These are phyloP conservation scores for Neodiprion lecontei DNA, from an alignment of 1,140 invertebrate genomes.

Conservation along the genomic window DNA sequence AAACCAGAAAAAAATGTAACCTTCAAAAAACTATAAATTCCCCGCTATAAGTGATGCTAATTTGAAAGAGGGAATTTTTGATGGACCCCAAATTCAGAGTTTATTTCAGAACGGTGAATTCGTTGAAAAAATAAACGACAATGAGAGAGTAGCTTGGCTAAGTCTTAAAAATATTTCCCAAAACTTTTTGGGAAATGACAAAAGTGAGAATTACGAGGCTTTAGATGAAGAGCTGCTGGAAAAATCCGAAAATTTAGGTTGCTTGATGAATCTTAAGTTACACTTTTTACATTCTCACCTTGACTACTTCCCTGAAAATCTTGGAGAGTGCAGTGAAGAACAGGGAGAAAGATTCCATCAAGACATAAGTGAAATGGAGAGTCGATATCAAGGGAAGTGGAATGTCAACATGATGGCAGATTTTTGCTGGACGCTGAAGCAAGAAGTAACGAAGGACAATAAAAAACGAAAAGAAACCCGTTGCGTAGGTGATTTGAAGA, in stretches of 20 bases:
- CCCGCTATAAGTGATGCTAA: too few species aligned
- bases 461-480: too few species aligned
- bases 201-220: constrained; percentile 19
- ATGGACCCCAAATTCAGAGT: constrained; percentile 39
- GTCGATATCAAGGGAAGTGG: too few species aligned
- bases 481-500: too few species aligned
- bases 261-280: not conserved
- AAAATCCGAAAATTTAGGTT: not conserved
- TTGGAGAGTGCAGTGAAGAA: constrained; percentile 15
- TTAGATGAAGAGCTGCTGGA: constrained; percentile 19
- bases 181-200: constrained; percentile 19
- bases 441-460: too few species aligned
- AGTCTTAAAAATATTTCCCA: constrained; percentile 22
- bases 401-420: too few species aligned
- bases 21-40: too few species aligned
- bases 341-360: not conserved
- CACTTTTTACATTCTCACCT: constrained; percentile 15
- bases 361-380: too few species aligned
- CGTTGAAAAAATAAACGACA: constrained; percentile 22
- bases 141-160: constrained; percentile 21
- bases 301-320: constrained; percentile 14
- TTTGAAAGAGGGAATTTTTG: constrained; percentile 23
- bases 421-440: too few species aligned
- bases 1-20: too few species aligned
- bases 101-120: constrained; percentile 26